Conservation (phyloP, 2,888 invertebrate genomes). For the Drosophila trichaetosa region DNA sequence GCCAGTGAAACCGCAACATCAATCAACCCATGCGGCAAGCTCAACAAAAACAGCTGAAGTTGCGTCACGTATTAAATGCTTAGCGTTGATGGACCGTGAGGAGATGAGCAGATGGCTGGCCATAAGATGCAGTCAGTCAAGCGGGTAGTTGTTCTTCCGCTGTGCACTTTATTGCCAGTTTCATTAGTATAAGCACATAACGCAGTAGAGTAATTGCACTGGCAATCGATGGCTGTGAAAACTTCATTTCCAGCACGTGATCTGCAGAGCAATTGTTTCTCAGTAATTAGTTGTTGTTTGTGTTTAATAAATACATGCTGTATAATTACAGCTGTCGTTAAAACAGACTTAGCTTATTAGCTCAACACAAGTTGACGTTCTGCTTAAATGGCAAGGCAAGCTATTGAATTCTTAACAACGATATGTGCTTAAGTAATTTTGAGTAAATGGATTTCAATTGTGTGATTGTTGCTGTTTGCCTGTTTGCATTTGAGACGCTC, state of each 20-base stretch:
- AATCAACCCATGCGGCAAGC: constrained; percentile 61
- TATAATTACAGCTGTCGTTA: neutral
- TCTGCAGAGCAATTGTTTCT: neutral
- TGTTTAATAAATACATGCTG: neutral
- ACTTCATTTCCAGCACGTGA: neutral
- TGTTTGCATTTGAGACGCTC: constrained; percentile 9
- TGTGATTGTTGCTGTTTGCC: neutral
- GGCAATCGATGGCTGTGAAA: constrained; percentile 9
- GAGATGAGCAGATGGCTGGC: constrained; percentile 54
- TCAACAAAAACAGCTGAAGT: constrained; percentile 40
- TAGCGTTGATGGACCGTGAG: constrained; percentile 7
- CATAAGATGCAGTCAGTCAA: constrained; percentile 65
- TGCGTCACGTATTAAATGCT: constrained; percentile 12
- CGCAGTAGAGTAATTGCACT: constrained; percentile 8
- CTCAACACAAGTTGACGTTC: neutral
- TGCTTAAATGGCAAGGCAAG: neutral
- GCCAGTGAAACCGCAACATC: constrained; percentile 63
- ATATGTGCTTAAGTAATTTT: neutral
- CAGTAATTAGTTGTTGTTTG: neutral
- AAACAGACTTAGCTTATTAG: neutral
- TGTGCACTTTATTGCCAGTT: constrained; percentile 68
- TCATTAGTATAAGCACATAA: constrained; percentile 58
- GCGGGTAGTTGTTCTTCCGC: constrained; percentile 33
- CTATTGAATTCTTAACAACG: neutral
- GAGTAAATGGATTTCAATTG: constrained; percentile 2